Evolutionary conservation across 2,113 vertebrate species (phyloP).

Genomic region (Turnix velox): DNA sequence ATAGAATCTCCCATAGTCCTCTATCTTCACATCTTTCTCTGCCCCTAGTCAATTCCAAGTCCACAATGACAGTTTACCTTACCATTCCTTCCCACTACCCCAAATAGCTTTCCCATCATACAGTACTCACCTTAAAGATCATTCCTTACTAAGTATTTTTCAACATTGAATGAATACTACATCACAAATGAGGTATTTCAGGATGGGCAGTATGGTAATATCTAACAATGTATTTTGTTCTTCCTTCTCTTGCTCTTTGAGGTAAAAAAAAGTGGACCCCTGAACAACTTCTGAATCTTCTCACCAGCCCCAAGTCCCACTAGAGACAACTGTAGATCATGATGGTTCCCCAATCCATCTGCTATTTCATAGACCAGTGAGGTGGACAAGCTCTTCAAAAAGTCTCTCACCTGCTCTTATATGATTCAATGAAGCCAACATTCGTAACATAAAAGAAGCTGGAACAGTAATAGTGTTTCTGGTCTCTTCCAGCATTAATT

Average conservation of each 20-base stretch:
- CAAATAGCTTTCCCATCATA: background rate
- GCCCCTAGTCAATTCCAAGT: background rate
- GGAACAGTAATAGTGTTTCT: conserved; percentile 98
- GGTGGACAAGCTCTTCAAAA: background rate
- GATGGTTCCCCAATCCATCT: background rate
- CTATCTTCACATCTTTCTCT: background rate
- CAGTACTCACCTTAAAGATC: background rate
- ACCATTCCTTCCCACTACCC: background rate
- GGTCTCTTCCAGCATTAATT: conserved; percentile 96
- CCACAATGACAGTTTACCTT: background rate
- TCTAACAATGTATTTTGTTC: background rate
- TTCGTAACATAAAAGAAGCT: conserved; percentile 97
- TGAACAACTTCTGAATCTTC: background rate
- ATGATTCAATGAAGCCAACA: conserved; percentile 96
- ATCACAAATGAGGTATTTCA: background rate
- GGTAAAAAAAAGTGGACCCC: background rate
- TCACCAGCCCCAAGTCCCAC: background rate
- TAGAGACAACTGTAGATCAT: background rate
- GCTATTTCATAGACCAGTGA: background rate
- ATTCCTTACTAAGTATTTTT: background rate
- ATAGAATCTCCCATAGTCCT: background rate
- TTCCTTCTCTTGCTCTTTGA: background rate
- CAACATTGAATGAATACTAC: background rate
- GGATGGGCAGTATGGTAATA: background rate
- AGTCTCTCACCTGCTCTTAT: conserved; percentile 89